Evolutionary conservation across 1,140 invertebrate species (phyloP), one percentile per base, ranked within the genome.

Genomic region (Tetramorium simillimum): DNA sequence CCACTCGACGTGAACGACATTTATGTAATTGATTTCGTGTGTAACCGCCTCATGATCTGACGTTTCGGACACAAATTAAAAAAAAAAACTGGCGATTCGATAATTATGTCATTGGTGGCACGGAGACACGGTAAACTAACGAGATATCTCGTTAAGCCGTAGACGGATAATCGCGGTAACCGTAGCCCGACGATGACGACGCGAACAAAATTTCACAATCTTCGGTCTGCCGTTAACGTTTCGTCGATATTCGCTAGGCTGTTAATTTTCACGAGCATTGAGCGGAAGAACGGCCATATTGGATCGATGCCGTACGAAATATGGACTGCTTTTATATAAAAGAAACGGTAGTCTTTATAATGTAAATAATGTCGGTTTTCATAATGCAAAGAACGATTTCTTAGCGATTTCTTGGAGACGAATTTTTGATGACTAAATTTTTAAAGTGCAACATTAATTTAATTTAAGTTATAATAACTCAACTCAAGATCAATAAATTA

Each of bases 81-180:
- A 62, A 62, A 33, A 56, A 46, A 16, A 37, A 58, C 24, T 24
- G 46, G 43, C 53, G 40, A 77, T 90, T 90, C 88, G 86, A 90
- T 88, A 88, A 90, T 90, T 90, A 77, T 80, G 89, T 90, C 86
- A 88, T 72, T 33, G 70, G 53, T 33, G 24, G 62, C 37, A 56
- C 12, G 58, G 62, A 69, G 49, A 90, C 18, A 70, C 63, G 43
- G 33, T 18, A 63, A 65, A 65, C 89, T 91, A 91, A 91, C 90
- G 90, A 91, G 90, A 91, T 86, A 84, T 88, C 90, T 91, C 89
- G 90, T 91, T 91, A 91, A 90, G 53, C 82, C 86, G 80, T 77
- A 77, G 70, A 86, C 76, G 80, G 51, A 89, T 89, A 88, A 90
- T 88, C 89, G 63, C 58, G 24, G 46, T 40, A 80, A 49, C 67